Conservation (phyloP, 1,140 invertebrate species). For the Temnothorax longispinosus region DNA sequence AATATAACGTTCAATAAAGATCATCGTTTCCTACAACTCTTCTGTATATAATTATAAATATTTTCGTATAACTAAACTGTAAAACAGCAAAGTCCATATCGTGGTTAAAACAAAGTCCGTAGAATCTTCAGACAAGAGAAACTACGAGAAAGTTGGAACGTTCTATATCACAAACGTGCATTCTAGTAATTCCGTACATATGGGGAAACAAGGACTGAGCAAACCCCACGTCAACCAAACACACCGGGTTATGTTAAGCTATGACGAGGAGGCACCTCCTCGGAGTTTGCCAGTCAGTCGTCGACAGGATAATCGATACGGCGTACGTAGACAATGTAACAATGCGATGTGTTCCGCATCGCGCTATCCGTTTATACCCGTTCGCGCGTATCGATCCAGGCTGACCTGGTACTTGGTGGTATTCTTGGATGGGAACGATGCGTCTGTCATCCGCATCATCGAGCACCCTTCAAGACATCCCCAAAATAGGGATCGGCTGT, state of each 20-base stretch:
- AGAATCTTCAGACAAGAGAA: neutral
- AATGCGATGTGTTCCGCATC: slow-evolving; percentile 37
- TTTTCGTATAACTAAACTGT: neutral
- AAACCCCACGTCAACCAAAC: slow-evolving; percentile 31
- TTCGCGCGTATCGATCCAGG: slow-evolving; percentile 26
- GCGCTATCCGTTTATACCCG: slow-evolving; percentile 24
- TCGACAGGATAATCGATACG: slow-evolving; percentile 53
- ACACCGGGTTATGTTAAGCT: slow-evolving; percentile 14
- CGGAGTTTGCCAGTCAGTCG: slow-evolving; percentile 49
- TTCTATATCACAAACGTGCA: neutral
- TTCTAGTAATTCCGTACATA: slow-evolving; percentile 34
- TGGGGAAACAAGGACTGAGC: neutral
- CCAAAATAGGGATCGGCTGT: slow-evolving; percentile 4
- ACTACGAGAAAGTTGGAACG: neutral
- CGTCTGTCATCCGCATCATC: neutral
- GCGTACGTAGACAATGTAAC: slow-evolving; percentile 32
- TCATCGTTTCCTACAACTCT: neutral
- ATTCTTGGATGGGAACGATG: slow-evolving; percentile 22
- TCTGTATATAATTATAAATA: neutral
- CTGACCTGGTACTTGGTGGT: neutral
- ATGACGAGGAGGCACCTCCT: slow-evolving; percentile 35
- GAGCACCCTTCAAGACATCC: slow-evolving; percentile 8
- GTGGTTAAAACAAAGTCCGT: neutral
- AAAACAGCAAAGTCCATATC: neutral
- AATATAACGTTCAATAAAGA: neutral